Evolutionary conservation across 2,888 invertebrate genomes (phyloP).

Genomic region (Epicampocera succincta): DNA sequence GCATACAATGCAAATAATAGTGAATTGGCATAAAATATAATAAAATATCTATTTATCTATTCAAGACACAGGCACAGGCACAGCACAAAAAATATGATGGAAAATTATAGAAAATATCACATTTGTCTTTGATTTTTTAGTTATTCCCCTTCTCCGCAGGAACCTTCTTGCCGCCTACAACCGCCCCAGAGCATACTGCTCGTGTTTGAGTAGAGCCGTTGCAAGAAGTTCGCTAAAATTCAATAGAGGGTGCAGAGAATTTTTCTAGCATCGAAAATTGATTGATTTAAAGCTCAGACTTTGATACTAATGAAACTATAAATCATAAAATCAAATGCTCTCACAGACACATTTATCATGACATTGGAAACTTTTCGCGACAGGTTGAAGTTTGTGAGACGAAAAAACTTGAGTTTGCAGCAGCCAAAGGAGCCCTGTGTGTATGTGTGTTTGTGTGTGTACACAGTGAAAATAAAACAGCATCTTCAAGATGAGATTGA

Average conservation of each 20-base stretch:
- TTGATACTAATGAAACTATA: constrained; percentile 58
- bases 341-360: constrained; percentile 58
- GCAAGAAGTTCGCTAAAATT: neutral
- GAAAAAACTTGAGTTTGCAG: constrained; percentile 5
- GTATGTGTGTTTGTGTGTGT: too few relatives aligned
- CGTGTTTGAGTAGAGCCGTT: neutral
- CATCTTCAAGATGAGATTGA: neutral
- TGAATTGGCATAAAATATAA: constrained; percentile 65
- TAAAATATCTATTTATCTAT: constrained; percentile 47
- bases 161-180: neutral
- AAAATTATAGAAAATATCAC: constrained; percentile 57
- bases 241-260: constrained; percentile 1
- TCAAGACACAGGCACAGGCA: neutral
- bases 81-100: constrained; percentile 20
- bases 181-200: constrained; percentile 37
- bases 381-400: constrained; percentile 34
- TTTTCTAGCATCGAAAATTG: constrained; percentile 33
- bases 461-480: neutral
- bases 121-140: constrained; percentile 50
- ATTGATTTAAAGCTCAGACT: constrained; percentile 60
- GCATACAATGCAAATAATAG: constrained; percentile 64
- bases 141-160: neutral
- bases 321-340: constrained; percentile 62
- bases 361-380: constrained; percentile 57
- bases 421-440: neutral